Evolutionary conservation across 2,113 vertebrate genomes (phyloP), one percentile per base, ranked within the genome.

Genomic region (Erythrocercus mccallii): DNA sequence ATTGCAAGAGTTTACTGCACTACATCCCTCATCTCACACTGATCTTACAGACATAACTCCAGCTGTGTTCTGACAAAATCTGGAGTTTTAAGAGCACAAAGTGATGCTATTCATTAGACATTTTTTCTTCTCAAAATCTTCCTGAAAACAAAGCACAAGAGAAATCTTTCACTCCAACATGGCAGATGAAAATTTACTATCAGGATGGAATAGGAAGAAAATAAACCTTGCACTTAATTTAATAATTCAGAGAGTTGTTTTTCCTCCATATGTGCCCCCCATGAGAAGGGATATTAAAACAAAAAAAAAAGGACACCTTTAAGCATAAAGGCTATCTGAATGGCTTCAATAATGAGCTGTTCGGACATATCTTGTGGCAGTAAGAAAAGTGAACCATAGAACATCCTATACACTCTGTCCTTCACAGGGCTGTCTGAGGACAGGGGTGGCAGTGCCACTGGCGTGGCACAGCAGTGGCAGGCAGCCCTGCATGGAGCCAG

Each of bases 391-490:
- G 54, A 94, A 40, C 25, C 42, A 37, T 37, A 77, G 89, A 85
- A 73, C 48, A 73, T 47, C 13, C 81, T 50, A 18, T 47, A 47
- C 22, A 2, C 9, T 38, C 33, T 35, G 35, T 62, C 38, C 15
- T 21, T 70, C 35, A 33, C 14, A 2, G 3, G 27, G 16, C 38
- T 56, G 12, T 38, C 60, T 79, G 61, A 44, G 76, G 76, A 82
- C 10, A 33, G 28, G 9, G 6, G 19, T 42, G 72, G 27, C 57
- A 79, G 33, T 76, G 76, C 28, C 27, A 8, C 15, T 3, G 10
- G 61, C 57, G 38, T 6, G 37, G 42, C 23, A 24, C 2, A 2
- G 28, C 0, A 0, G 28, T 3, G n/a, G 8, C 5, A 2, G 35
- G 38, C 33, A 83, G 47, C 30, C 10, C 50, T 48, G 45, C 23